phyloP scores from a whole-genome alignment of 2,797 vertebrate genomes.

The Tenualosa ilisha region DNA sequence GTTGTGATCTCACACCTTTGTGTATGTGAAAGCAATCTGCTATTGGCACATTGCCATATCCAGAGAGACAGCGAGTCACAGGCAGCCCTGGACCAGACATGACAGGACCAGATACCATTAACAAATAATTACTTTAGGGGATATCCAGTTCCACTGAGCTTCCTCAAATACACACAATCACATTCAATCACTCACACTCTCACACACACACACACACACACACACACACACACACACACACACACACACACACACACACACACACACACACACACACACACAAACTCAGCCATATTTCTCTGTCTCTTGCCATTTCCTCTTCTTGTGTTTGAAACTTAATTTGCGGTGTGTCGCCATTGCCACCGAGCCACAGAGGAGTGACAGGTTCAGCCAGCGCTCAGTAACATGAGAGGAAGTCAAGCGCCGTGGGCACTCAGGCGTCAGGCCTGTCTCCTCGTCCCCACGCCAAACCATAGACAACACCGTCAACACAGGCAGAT shows the following conservation, averaged over 20 bases:
- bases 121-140: constrained; percentile 28
- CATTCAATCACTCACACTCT: not conserved
- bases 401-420: not conserved
- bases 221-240: not conserved
- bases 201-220: not conserved
- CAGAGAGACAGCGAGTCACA: not conserved
- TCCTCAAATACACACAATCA: not conserved
- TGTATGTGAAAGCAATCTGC: not conserved
- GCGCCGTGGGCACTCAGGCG: not conserved
- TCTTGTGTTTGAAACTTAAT: constrained; percentile 1
- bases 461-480: not conserved
- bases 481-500: not conserved
- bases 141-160: constrained; percentile 17
- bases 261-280: not conserved
- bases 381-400: not conserved
- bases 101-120: constrained; percentile 24
- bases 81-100: constrained; percentile 22
- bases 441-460: not conserved
- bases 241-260: not conserved
- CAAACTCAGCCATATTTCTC: not conserved
- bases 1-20: not conserved
- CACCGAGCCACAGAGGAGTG: not conserved
- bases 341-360: not conserved
- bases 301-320: not conserved
- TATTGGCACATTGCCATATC: not conserved